phyloP scores from a whole-genome alignment of 2,888 invertebrate species.

The Callimorpha dominula region DNA sequence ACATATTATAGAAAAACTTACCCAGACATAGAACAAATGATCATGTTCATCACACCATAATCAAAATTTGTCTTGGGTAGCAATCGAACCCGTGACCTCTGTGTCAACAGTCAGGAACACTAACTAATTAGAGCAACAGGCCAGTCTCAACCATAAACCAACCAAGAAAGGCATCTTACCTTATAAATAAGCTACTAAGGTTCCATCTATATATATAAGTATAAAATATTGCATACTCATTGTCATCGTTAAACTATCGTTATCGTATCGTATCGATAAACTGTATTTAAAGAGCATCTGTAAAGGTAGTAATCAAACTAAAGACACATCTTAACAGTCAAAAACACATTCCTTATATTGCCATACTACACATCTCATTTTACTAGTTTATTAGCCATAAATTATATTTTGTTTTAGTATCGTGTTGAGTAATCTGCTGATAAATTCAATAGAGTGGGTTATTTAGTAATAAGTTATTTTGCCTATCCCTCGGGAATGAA shows the following conservation, averaged over 20 bases:
- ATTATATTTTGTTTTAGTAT: constrained; percentile 17
- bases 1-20: too few relatives aligned
- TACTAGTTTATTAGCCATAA: constrained; percentile 7
- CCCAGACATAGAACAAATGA: too few relatives aligned
- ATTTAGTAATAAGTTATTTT: constrained; percentile 14
- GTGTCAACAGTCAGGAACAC: too few relatives aligned
- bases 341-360: neutral
- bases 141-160: too few relatives aligned
- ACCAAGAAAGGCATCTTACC: too few relatives aligned
- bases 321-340: neutral
- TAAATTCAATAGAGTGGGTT: neutral
- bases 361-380: constrained; percentile 8
- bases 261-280: neutral
- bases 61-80: too few relatives aligned
- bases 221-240: neutral
- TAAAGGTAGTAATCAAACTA: neutral
- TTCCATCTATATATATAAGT: too few relatives aligned
- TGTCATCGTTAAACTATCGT: neutral
- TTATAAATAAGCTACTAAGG: too few relatives aligned
- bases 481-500: too few relatives aligned
- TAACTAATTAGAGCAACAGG: too few relatives aligned
- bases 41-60: too few relatives aligned
- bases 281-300: neutral
- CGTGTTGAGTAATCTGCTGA: constrained; percentile 6
- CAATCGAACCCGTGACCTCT: too few relatives aligned